A percentile compares a stretch with the other conserved stretches of the same genome.
Evolutionary conservation across 2,797 vertebrate species (phyloP).

Genomic region (Numenius phaeopus): DNA sequence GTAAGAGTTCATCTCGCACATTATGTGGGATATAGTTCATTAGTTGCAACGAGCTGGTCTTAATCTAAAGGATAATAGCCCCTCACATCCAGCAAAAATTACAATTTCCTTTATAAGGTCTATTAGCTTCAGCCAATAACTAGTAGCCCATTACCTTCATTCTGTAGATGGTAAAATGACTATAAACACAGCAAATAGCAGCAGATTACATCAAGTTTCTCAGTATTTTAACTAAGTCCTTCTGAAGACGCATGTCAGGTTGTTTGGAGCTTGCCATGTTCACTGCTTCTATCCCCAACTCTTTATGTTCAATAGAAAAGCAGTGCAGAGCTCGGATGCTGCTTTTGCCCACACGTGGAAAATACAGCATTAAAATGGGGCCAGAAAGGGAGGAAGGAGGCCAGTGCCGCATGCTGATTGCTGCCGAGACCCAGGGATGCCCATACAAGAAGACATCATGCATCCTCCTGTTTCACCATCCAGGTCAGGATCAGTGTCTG

Average conservation of each 20-base stretch:
- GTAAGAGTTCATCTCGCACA: neutral
- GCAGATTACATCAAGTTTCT: neutral
- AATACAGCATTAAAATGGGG: accelerated
- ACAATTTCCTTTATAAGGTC: neutral
- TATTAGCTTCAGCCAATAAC: neutral
- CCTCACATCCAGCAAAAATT: neutral
- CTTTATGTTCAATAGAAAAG: accelerated
- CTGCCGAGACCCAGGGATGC: neutral
- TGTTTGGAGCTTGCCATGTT: neutral
- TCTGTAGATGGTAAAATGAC: neutral
- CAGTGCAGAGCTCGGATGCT: accelerated
- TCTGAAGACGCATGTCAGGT: neutral
- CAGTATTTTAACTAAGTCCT: neutral
- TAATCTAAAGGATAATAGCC: neutral
- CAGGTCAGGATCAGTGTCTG: neutral
- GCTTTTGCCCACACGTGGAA: accelerated
- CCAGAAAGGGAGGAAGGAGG: neutral
- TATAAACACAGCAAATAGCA: neutral
- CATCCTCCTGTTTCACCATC: neutral
- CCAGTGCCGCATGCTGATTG: accelerated
- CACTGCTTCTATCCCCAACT: accelerated
- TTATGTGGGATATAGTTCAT: neutral
- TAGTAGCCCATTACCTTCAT: neutral
- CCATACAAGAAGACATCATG: accelerated
- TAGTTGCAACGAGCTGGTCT: neutral